phyloP scores from a whole-genome alignment of 2,888 invertebrate species.

The Camptogramma bilineatum region DNA sequence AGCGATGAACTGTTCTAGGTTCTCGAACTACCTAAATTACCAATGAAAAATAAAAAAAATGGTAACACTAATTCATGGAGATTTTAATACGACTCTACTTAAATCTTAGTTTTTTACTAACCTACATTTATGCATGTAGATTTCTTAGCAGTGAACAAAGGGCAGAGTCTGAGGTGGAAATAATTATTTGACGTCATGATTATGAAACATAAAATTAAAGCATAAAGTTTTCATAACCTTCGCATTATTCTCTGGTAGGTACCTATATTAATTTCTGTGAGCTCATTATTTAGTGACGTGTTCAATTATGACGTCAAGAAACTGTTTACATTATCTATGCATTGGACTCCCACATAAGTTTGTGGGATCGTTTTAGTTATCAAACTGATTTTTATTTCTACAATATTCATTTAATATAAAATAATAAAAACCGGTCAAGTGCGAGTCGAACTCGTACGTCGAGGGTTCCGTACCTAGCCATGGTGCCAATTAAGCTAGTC shows the following conservation, averaged over 20 bases:
- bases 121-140: neutral
- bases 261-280: neutral
- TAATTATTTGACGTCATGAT: neutral
- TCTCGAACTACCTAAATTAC: too few relatives aligned
- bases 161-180: neutral
- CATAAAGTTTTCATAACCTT: neutral
- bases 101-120: neutral
- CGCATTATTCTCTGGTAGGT: neutral
- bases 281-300: neutral
- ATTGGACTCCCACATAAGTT: too few relatives aligned
- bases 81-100: neutral
- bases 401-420: too few relatives aligned
- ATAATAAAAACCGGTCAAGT: too few relatives aligned
- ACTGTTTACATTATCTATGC: too few relatives aligned
- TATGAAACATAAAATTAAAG: neutral
- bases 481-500: too few relatives aligned
- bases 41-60: too few relatives aligned
- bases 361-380: too few relatives aligned
- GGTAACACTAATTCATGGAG: too few relatives aligned
- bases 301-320: neutral
- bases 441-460: too few relatives aligned
- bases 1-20: neutral
- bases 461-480: too few relatives aligned
- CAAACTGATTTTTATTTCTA: too few relatives aligned
- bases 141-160: neutral